These are phyloP conservation scores for Nasonia longicornis DNA, from an alignment of 1,140 invertebrate species.

Conservation along the genomic window DNA sequence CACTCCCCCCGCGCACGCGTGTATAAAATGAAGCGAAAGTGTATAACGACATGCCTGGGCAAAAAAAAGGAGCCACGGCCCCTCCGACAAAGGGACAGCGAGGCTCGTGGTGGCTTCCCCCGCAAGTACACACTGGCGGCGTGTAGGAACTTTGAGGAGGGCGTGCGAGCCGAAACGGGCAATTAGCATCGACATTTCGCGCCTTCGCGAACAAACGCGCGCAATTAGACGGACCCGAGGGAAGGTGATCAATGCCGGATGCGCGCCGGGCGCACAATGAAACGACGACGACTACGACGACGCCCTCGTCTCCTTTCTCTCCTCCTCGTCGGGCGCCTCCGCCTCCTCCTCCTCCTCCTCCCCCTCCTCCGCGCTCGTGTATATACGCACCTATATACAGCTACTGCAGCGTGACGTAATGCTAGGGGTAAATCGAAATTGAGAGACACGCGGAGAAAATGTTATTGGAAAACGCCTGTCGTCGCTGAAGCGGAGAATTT, in stretches of 20 bases:
- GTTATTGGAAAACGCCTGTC: conserved; percentile 36
- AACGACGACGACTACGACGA: conserved; percentile 19
- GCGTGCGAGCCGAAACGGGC: conserved; percentile 36
- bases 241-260: conserved; percentile 48
- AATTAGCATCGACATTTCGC: conserved; percentile 47
- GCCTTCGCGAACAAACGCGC: conserved; percentile 44
- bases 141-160: conserved; percentile 5
- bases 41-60: not conserved
- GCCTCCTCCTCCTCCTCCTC: too few relatives aligned
- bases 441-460: conserved; percentile 22
- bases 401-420: not conserved
- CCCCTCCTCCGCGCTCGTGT: not conserved
- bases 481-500: not conserved
- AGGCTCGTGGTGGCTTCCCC: not conserved
- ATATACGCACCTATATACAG: not conserved
- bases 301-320: not conserved
- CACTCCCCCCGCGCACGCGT: not conserved
- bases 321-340: not conserved
- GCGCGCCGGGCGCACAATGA: conserved; percentile 27
- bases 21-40: not conserved
- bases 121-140: not conserved
- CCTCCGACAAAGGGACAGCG: not conserved
- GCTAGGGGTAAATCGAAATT: conserved; percentile 11
- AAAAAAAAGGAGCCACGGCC: not conserved
- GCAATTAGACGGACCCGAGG: conserved; percentile 45